Evolutionary conservation across 2,797 vertebrate genomes (phyloP).

Genomic region (Cyclura pinguis): DNA sequence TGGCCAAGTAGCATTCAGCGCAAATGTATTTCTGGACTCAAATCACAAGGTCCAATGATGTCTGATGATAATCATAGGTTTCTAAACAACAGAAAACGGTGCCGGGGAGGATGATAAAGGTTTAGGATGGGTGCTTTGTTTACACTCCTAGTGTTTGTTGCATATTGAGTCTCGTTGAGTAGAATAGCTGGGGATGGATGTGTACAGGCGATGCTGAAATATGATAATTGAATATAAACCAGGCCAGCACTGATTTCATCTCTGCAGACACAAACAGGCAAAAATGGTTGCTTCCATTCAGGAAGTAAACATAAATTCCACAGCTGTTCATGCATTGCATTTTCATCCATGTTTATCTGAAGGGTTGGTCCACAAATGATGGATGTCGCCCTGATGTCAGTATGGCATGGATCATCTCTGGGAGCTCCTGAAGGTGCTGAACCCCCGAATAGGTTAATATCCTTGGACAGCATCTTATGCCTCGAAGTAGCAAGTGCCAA

Average conservation of each 20-base stretch:
- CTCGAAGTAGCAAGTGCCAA: too few species aligned
- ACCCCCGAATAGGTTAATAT: too few species aligned
- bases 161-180: conserved; percentile 73
- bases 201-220: conserved; percentile 72
- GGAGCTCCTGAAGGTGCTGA: too few species aligned
- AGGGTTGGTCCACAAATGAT: too few species aligned
- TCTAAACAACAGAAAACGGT: conserved; percentile 76
- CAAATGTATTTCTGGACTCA: conserved; percentile 77
- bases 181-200: conserved; percentile 62
- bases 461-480: too few species aligned
- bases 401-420: too few species aligned
- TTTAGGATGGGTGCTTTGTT: conserved; percentile 74
- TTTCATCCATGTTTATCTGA: not conserved
- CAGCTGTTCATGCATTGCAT: not conserved
- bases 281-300: conserved; percentile 13
- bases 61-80: conserved; percentile 83
- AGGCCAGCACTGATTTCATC: conserved; percentile 37
- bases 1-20: conserved; percentile 61
- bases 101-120: conserved; percentile 71
- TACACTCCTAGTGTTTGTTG: conserved; percentile 75
- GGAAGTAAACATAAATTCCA: conserved; percentile 18
- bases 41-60: conserved; percentile 79
- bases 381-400: not conserved
- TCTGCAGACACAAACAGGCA: conserved; percentile 36
- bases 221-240: conserved; percentile 69